Conservation (phyloP, 2,797 vertebrate genomes). For the Melanotaenia parkinsoni region DNA sequence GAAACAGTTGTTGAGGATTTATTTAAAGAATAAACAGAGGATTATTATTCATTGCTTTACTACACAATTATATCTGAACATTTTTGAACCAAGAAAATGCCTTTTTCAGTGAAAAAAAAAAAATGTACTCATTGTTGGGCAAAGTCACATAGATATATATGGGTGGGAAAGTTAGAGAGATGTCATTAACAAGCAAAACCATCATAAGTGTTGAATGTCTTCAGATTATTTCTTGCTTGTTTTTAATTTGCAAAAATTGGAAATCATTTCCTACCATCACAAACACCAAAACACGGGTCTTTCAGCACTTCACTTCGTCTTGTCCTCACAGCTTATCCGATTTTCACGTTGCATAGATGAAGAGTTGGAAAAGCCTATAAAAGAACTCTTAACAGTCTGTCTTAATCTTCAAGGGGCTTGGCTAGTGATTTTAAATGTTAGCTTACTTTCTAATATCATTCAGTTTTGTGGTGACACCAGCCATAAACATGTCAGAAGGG, state of each 20-base stretch:
- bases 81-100: conserved; percentile 89
- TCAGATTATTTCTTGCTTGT: conserved; percentile 37
- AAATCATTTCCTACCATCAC: conserved; percentile 45
- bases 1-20: conserved; percentile 83
- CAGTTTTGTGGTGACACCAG: conserved; percentile 45
- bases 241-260: conserved; percentile 60
- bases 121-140: conserved; percentile 82
- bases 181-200: conserved; percentile 71
- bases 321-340: conserved; percentile 36
- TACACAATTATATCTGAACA: conserved; percentile 84
- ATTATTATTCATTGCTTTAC: conserved; percentile 88
- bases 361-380: conserved; percentile 16
- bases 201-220: conserved; percentile 54
- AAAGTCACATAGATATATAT: conserved; percentile 82
- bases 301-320: conserved; percentile 35
- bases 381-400: conserved; percentile 31
- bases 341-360: conserved; percentile 14
- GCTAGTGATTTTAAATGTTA: conserved; percentile 64
- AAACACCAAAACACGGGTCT: conserved; percentile 49
- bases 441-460: conserved; percentile 53
- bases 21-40: conserved; percentile 85
- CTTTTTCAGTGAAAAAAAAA: conserved; percentile 83
- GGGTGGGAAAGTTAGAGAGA: conserved; percentile 63
- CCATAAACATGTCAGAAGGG: conserved; percentile 45
- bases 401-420: conserved; percentile 39